These are phyloP conservation scores for Bombylius major DNA, from an alignment of 2,888 invertebrate genomes.

Conservation along the genomic window DNA sequence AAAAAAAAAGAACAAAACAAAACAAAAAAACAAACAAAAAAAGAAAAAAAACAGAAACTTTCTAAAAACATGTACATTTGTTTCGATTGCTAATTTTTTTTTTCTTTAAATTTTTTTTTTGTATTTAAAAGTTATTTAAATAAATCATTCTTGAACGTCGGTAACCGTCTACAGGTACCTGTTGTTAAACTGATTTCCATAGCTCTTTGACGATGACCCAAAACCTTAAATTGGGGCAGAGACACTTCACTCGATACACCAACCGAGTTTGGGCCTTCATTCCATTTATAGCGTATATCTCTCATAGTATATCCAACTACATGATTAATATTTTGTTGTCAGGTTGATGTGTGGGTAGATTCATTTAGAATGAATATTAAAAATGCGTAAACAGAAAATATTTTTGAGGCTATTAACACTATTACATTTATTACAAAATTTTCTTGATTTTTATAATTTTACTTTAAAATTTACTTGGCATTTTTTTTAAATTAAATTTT, in stretches of 20 bases:
- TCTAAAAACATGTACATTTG: too few relatives aligned
- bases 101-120: neutral
- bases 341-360: neutral
- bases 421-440: neutral
- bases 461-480: too few relatives aligned
- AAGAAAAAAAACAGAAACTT: too few relatives aligned
- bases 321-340: slow-evolving; percentile 1
- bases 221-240: slow-evolving; percentile 95
- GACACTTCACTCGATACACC: slow-evolving; percentile 92
- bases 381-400: slow-evolving; percentile 8
- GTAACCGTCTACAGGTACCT: slow-evolving; percentile 59
- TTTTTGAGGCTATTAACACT: slow-evolving; percentile 5
- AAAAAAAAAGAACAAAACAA: too few relatives aligned
- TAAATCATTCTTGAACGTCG: slow-evolving; percentile 24
- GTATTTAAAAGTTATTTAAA: neutral
- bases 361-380: slow-evolving; percentile 10
- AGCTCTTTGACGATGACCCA: slow-evolving; percentile 89
- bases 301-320: slow-evolving; percentile 95
- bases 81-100: too few relatives aligned
- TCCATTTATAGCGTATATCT: slow-evolving; percentile 96
- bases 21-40: too few relatives aligned
- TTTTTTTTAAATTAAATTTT: too few relatives aligned
- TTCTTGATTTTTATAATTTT: too few relatives aligned
- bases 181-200: slow-evolving; percentile 94
- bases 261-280: slow-evolving; percentile 88